Conservation (phyloP, 2,113 vertebrate genomes). For the Catharus bicknelli region DNA sequence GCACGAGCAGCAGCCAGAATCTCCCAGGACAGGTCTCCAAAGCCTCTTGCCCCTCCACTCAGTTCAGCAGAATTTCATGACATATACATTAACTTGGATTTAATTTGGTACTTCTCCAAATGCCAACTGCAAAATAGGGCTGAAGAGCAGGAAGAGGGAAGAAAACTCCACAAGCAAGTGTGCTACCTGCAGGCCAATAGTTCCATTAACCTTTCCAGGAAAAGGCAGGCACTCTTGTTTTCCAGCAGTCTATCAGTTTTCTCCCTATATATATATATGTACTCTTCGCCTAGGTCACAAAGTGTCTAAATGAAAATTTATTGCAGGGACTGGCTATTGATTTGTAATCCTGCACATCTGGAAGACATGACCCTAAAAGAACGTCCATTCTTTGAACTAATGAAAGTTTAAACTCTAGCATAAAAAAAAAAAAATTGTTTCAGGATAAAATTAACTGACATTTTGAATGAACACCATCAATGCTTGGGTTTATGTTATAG, state of each 20-base stretch:
- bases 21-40: not conserved
- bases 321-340: not conserved
- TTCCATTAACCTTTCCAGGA: conserved; percentile 4
- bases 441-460: not conserved
- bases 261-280: not conserved
- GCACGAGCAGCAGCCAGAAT: not conserved
- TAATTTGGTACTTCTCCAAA: not conserved
- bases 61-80: not conserved
- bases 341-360: conserved; percentile 38
- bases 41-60: not conserved
- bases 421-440: conserved; percentile 15
- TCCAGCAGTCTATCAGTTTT: conserved; percentile 22
- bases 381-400: not conserved
- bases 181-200: not conserved
- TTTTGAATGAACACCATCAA: not conserved
- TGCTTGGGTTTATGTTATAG: not conserved
- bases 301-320: not conserved
- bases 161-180: not conserved
- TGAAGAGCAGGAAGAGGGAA: not conserved
- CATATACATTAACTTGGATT: not conserved
- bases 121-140: not conserved
- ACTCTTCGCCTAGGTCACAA: not conserved
- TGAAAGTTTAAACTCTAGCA: not conserved
- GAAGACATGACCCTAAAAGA: not conserved
- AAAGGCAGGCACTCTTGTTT: not conserved